phyloP scores from a whole-genome alignment of 2,888 invertebrate genomes.

The Cistogaster globosa region DNA sequence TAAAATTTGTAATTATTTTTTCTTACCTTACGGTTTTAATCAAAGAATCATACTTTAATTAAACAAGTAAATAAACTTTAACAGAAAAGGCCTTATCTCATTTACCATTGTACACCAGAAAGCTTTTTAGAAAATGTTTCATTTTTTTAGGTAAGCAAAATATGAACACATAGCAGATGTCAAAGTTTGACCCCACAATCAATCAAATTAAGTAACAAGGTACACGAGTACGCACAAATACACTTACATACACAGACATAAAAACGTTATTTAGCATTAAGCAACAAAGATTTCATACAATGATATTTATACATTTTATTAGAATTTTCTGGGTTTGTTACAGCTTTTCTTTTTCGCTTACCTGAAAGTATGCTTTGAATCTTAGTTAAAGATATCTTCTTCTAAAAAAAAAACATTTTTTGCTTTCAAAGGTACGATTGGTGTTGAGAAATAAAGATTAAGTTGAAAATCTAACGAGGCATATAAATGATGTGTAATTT shows the following conservation, averaged over 20 bases:
- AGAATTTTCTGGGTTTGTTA: constrained; percentile 24
- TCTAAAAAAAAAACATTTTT: constrained; percentile 3
- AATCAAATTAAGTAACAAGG: constrained; percentile 63
- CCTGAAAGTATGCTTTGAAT: constrained; percentile 58
- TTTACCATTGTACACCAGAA: constrained; percentile 53
- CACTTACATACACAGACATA: background rate
- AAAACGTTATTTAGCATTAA: constrained; percentile 39
- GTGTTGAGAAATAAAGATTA: constrained; percentile 15
- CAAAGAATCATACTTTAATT: background rate
- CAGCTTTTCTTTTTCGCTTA: background rate
- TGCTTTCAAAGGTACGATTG: background rate
- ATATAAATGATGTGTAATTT: constrained; percentile 73
- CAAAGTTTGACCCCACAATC: constrained; percentile 67
- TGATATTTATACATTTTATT: constrained; percentile 68
- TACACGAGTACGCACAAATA: too few relatives aligned
- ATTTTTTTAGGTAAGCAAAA: background rate
- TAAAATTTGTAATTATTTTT: background rate
- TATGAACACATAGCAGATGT: constrained; percentile 41
- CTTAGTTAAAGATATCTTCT: constrained; percentile 35
- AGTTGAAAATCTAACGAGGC: constrained; percentile 68
- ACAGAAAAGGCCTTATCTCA: background rate
- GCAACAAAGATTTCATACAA: constrained; percentile 57
- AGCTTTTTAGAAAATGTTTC: constrained; percentile 60
- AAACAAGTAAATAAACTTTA: background rate
- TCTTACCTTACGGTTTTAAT: background rate